Percentiles rank a stretch among this genome's conserved stretches.
Conservation (phyloP, 2,888 invertebrate species). For the Aporophyla nigra region DNA sequence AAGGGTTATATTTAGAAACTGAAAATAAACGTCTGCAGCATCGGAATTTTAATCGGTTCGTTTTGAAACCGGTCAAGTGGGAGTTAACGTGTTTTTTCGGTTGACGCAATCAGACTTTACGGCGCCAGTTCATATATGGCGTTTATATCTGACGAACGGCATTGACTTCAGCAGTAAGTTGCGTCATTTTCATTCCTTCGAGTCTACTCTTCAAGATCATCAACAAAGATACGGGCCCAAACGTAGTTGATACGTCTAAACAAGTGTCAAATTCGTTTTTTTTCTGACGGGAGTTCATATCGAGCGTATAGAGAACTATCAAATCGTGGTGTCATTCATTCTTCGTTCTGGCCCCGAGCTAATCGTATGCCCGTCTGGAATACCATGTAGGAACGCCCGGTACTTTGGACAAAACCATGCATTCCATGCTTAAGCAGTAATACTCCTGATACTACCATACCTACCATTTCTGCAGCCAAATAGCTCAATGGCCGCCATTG, state of each 20-base stretch:
- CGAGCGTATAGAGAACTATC: neutral
- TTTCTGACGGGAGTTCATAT: neutral
- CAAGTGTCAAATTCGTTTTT: neutral
- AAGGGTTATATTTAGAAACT: slow-evolving; percentile 63
- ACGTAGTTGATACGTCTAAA: neutral
- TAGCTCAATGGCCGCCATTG: too few relatives aligned
- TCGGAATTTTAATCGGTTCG: slow-evolving; percentile 62
- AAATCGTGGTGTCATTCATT: neutral
- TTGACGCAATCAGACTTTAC: slow-evolving; percentile 52
- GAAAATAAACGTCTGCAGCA: slow-evolving; percentile 51
- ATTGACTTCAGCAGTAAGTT: neutral
- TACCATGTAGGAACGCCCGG: neutral
- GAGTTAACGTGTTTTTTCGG: slow-evolving; percentile 22
- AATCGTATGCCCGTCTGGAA: too few relatives aligned
- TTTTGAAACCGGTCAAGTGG: slow-evolving; percentile 57
- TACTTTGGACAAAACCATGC: too few relatives aligned
- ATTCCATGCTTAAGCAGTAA: neutral
- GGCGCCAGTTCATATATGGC: slow-evolving; percentile 17
- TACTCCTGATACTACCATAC: neutral
- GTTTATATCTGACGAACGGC: neutral
- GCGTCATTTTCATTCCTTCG: neutral
- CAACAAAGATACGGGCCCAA: neutral
- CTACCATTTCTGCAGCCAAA: neutral
- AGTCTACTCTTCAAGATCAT: neutral
- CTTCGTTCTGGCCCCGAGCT: neutral